Conservation (phyloP, 2,113 vertebrate species). For the Nyctibius bracteatus region DNA sequence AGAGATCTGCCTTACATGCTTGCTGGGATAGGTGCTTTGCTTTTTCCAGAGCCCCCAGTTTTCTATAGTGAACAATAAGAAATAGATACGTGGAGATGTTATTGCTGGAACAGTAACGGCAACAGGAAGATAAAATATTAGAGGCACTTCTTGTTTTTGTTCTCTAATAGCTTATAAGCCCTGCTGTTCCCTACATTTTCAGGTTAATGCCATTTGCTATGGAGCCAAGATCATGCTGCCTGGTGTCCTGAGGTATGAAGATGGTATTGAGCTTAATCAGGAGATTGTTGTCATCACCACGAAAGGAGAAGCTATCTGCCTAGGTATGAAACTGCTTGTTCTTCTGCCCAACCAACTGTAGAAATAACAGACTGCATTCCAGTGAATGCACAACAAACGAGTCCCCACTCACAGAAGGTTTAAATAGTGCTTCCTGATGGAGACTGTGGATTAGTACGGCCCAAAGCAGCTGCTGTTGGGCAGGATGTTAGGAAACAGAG, state of each 20-base stretch:
- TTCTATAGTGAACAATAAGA: neutral
- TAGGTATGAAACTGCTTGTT: conserved; percentile 73
- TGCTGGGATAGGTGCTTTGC: neutral
- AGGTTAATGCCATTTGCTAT: conserved; percentile 98
- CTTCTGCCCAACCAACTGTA: neutral
- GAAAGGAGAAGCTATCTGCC: conserved; percentile 94
- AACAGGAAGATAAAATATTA: neutral
- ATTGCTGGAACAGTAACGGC: neutral
- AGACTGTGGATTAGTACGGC: neutral
- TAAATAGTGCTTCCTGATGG: neutral
- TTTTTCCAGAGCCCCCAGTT: neutral
- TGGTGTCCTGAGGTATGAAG: conserved; percentile 91
- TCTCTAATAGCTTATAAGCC: neutral
- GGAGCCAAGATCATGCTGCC: conserved; percentile 98
- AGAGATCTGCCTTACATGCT: neutral
- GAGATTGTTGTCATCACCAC: conserved; percentile 95
- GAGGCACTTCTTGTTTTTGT: neutral
- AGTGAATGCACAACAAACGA: neutral
- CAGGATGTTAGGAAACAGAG: neutral
- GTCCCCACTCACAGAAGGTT: fast-evolving
- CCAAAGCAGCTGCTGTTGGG: neutral
- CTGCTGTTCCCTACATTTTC: neutral
- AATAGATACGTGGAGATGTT: fast-evolving
- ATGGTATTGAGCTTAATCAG: conserved; percentile 94
- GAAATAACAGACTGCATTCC: neutral